These are phyloP conservation scores for Drosophila hydei DNA, from an alignment of 1,140 invertebrate genomes.

Conservation along the genomic window DNA sequence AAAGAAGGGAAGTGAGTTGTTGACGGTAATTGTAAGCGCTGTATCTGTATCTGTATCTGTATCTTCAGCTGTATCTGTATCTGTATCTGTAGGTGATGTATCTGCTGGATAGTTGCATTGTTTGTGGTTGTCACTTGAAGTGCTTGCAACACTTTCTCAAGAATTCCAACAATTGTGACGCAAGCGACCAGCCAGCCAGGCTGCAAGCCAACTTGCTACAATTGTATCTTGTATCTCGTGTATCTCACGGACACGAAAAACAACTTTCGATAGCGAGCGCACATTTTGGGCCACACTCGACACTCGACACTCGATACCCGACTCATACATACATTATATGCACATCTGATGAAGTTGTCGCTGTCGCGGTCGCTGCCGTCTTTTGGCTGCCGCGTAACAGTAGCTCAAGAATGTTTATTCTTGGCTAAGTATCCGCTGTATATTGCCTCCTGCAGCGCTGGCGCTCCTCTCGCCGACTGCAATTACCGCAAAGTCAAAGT, in stretches of 20 bases:
- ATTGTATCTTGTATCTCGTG: conserved; percentile 39
- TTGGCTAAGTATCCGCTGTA: conserved; percentile 13
- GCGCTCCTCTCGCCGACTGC: conserved; percentile 18
- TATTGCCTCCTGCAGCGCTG: conserved; percentile 40
- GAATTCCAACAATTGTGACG: conserved; percentile 55
- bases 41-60: conserved; percentile 13
- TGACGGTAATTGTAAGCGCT: conserved; percentile 26
- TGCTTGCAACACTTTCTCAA: conserved; percentile 78
- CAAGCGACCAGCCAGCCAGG: conserved; percentile 20
- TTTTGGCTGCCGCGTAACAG: conserved; percentile 55
- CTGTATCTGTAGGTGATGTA: conserved; percentile 3
- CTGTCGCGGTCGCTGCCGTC: conserved; percentile 3
- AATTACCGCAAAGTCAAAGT: conserved; percentile 58
- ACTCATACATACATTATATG: conserved; percentile 3
- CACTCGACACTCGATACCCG: conserved; percentile 44
- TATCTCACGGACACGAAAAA: conserved; percentile 58
- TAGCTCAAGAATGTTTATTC: conserved; percentile 66
- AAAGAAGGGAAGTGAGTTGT: conserved; percentile 46
- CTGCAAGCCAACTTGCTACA: conserved; percentile 36
- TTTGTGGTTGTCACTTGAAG: conserved; percentile 73
- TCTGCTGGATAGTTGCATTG: conserved; percentile 44
- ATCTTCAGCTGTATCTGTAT: background rate
- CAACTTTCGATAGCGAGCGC: conserved; percentile 67
- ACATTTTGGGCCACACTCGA: conserved; percentile 12
- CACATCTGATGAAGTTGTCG: conserved; percentile 59